Conservation (phyloP, 2,113 vertebrate species). For the Leptosomus discolor region DNA sequence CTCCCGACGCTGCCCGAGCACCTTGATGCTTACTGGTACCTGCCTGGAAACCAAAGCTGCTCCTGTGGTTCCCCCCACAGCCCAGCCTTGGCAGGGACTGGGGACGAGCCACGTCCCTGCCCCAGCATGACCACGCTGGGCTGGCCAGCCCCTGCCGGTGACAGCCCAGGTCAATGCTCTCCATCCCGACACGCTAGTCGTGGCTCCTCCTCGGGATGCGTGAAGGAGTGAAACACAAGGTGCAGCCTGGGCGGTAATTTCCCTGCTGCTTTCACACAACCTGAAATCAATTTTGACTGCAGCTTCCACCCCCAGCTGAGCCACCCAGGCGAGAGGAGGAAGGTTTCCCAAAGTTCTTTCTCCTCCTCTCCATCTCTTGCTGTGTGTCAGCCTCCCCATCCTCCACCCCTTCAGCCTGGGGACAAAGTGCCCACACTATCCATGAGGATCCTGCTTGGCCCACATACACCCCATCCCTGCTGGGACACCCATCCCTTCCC, state of each 20-base stretch:
- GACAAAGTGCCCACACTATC: neutral
- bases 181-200: fast-evolving
- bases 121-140: fast-evolving
- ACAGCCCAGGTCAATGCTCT: neutral
- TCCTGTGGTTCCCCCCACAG: neutral
- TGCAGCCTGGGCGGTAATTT: neutral
- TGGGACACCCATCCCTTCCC: neutral
- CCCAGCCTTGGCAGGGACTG: fast-evolving
- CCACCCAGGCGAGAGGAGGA: fast-evolving
- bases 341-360: neutral
- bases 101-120: neutral
- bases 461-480: fast-evolving
- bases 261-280: neutral
- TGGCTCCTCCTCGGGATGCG: fast-evolving
- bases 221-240: neutral
- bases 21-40: neutral
- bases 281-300: neutral
- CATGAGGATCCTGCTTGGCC: neutral
- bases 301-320: neutral
- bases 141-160: neutral
- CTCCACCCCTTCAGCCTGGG: neutral
- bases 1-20: neutral
- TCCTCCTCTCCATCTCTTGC: neutral
- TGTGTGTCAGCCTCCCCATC: neutral
- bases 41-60: neutral